Conservation (phyloP, 2,113 vertebrate species). For the Notothenia rossii region DNA sequence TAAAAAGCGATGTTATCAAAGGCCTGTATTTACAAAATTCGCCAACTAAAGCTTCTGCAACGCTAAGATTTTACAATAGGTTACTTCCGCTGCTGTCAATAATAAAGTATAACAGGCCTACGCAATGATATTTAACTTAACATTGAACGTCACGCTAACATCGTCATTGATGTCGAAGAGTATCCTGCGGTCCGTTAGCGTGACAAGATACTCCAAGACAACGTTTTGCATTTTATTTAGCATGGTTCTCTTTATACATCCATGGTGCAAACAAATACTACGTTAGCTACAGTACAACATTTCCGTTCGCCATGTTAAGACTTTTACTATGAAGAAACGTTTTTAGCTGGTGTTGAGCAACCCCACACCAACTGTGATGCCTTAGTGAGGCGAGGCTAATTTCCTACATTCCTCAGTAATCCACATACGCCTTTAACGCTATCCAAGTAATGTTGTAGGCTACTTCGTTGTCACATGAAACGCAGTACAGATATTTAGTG, state of each 20-base stretch:
- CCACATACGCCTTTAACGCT: too few relatives aligned
- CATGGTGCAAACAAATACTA: not conserved
- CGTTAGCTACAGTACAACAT: not conserved
- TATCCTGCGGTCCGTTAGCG: not conserved
- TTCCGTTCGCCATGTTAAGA: fast-evolving
- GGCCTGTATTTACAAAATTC: conserved; percentile 34
- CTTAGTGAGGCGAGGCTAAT: conserved; percentile 34
- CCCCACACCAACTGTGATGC: not conserved
- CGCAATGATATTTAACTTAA: not conserved
- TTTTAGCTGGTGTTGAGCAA: not conserved
- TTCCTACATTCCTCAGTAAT: conserved; percentile 5
- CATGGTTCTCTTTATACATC: conserved; percentile 27
- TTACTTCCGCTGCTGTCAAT: not conserved
- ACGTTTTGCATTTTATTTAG: not conserved
- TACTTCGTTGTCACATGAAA: not conserved
- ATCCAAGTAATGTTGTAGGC: not conserved
- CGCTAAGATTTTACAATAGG: not conserved
- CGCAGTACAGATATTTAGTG: fast-evolving
- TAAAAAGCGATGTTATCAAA: not conserved
- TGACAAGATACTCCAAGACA: conserved; percentile 20
- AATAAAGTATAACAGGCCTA: not conserved
- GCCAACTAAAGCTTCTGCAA: not conserved
- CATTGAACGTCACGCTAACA: not conserved
- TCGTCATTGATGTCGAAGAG: not conserved
- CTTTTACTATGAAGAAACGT: not conserved